phyloP scores from a whole-genome alignment of 2,113 vertebrate genomes.

The Globicephala melas region DNA sequence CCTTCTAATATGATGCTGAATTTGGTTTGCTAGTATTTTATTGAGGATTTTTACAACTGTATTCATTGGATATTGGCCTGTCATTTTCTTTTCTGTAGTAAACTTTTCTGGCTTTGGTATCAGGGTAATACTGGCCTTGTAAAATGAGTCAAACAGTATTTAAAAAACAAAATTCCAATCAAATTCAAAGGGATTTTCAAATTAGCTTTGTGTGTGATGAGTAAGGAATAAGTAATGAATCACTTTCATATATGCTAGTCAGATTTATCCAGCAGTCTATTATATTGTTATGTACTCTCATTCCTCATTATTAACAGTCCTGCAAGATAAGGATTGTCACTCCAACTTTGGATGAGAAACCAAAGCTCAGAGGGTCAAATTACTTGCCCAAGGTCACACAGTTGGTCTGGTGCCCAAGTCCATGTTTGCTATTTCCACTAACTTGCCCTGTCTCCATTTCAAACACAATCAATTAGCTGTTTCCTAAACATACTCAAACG shows the following conservation, averaged over 20 bases:
- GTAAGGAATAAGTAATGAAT: not conserved
- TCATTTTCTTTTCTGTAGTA: not conserved
- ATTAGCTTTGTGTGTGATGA: not conserved
- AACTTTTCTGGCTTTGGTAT: not conserved
- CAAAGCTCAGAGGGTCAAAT: not conserved
- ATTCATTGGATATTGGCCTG: not conserved
- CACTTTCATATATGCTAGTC: not conserved
- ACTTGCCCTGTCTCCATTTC: not conserved
- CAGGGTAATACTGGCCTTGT: not conserved
- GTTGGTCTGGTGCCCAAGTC: not conserved
- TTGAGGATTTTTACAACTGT: not conserved
- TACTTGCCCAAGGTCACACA: not conserved
- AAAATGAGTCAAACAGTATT: not conserved
- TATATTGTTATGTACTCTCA: not conserved
- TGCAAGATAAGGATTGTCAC: not conserved
- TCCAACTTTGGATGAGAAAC: not conserved
- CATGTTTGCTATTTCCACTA: slow-evolving; percentile 8
- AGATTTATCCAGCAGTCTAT: not conserved
- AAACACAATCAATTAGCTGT: not conserved
- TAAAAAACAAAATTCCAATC: not conserved
- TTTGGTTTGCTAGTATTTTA: not conserved
- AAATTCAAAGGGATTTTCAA: slow-evolving; percentile 6
- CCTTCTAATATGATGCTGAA: not conserved
- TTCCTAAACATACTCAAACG: not conserved
- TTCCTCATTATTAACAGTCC: not conserved